phyloP scores from a whole-genome alignment of 2,888 invertebrate species.

The Nephrotoma appendiculata region DNA sequence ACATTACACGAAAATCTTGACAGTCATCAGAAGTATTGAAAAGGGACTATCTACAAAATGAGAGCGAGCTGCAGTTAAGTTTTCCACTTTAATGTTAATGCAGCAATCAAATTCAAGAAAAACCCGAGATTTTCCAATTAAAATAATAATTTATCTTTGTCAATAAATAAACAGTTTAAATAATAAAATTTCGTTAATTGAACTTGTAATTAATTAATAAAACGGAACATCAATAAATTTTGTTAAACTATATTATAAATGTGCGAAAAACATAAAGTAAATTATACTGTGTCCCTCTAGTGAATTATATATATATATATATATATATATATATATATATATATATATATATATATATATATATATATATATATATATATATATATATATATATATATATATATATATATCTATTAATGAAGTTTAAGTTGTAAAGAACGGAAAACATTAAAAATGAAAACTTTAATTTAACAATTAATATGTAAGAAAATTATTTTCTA shows the following conservation, averaged over 20 bases:
- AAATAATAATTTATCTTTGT: neutral
- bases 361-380: too few relatives aligned
- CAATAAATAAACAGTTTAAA: neutral
- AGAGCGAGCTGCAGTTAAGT: neutral
- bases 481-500: neutral
- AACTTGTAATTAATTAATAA: neutral
- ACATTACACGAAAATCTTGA: neutral
- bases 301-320: too few relatives aligned
- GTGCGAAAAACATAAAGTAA: neutral
- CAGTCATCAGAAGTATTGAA: neutral
- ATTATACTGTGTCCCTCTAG: neutral
- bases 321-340: too few relatives aligned
- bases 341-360: too few relatives aligned
- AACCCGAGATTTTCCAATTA: neutral
- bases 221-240: neutral
- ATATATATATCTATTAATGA: neutral
- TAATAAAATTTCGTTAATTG: neutral
- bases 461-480: neutral
- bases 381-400: too few relatives aligned
- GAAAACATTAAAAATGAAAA: neutral
- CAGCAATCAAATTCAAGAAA: neutral
- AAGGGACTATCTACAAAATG: neutral
- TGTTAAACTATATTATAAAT: neutral
- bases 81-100: neutral
- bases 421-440: neutral